Evolutionary conservation across 2,888 invertebrate species (phyloP).

Genomic region (Dicyrtoma fusca): DNA sequence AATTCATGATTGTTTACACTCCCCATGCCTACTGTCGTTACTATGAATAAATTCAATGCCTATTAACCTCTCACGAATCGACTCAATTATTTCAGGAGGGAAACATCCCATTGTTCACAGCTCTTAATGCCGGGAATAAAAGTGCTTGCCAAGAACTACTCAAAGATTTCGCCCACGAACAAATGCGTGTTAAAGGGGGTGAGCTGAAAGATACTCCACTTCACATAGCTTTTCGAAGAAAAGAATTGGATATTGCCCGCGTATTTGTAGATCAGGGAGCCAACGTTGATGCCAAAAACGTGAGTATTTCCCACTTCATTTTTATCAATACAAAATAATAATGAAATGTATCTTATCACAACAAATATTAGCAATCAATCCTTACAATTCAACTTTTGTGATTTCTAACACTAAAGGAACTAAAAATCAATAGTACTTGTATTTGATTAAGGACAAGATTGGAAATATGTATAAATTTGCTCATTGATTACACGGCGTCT

Average conservation of each 20-base stretch:
- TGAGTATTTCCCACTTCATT: too few relatives aligned
- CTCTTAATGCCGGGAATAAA: slow-evolving; percentile 93
- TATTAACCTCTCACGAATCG: not conserved
- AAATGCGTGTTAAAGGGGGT: slow-evolving; percentile 65
- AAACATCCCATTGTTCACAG: slow-evolving; percentile 88
- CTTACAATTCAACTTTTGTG: too few relatives aligned
- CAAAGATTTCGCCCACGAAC: slow-evolving; percentile 82
- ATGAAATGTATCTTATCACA: too few relatives aligned
- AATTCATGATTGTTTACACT: not conserved
- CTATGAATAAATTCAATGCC: not conserved
- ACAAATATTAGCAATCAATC: too few relatives aligned
- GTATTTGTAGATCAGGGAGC: slow-evolving; percentile 92
- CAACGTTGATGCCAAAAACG: slow-evolving; percentile 86
- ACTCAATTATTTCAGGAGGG: slow-evolving; percentile 33
- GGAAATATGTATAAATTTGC: too few relatives aligned
- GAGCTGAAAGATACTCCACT: slow-evolving; percentile 87
- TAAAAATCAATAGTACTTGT: too few relatives aligned
- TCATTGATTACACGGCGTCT: too few relatives aligned
- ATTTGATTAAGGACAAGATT: too few relatives aligned
- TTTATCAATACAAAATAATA: too few relatives aligned
- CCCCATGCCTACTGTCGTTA: not conserved
- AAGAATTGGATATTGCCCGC: slow-evolving; percentile 90
- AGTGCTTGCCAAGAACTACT: slow-evolving; percentile 93
- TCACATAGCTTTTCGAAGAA: slow-evolving; percentile 89
- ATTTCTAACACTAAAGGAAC: too few relatives aligned